A percentile compares a stretch with the other conserved stretches of the same genome.
Conservation (phyloP, 1,140 invertebrate species). For the Penaeus vannamei region DNA sequence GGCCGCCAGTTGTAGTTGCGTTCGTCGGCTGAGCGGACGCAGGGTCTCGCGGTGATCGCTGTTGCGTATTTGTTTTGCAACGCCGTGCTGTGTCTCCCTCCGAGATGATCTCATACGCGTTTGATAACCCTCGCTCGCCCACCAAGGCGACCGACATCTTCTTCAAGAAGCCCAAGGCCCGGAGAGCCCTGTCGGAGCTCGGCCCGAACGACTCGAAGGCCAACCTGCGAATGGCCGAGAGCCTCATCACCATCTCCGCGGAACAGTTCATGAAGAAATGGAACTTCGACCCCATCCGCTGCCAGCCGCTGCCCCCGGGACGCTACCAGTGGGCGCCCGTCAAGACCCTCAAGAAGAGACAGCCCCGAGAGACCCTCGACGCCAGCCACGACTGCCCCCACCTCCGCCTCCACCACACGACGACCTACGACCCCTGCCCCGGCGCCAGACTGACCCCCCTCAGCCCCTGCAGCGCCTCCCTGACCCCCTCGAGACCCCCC, state of each 20-base stretch:
- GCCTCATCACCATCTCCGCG: constrained; percentile 39
- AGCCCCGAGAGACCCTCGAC: background rate
- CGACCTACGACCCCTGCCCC: background rate
- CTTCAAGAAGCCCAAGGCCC: constrained; percentile 31
- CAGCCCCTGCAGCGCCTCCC: too few species aligned
- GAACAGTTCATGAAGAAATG: constrained; percentile 55
- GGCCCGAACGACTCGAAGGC: constrained; percentile 49
- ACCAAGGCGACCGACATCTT: constrained; percentile 36
- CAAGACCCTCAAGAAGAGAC: background rate
- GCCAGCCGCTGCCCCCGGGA: constrained; percentile 19
- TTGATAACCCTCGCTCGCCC: constrained; percentile 26
- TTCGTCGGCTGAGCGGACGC: constrained; percentile 19
- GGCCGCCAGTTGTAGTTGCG: background rate
- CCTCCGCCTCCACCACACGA: background rate
- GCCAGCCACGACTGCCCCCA: background rate
- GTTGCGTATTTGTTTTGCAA: background rate
- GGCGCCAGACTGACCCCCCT: too few species aligned
- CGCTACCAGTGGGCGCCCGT: constrained; percentile 46
- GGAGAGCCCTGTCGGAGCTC: constrained; percentile 44
- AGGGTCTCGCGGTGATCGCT: background rate
- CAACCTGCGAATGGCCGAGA: constrained; percentile 55
- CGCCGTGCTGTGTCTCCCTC: too few species aligned
- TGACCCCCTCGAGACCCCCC: too few species aligned
- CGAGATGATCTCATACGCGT: constrained; percentile 46
- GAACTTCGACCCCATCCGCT: constrained; percentile 49